Conservation (phyloP, 2,888 invertebrate genomes). For the Pristionchus entomophagus region DNA sequence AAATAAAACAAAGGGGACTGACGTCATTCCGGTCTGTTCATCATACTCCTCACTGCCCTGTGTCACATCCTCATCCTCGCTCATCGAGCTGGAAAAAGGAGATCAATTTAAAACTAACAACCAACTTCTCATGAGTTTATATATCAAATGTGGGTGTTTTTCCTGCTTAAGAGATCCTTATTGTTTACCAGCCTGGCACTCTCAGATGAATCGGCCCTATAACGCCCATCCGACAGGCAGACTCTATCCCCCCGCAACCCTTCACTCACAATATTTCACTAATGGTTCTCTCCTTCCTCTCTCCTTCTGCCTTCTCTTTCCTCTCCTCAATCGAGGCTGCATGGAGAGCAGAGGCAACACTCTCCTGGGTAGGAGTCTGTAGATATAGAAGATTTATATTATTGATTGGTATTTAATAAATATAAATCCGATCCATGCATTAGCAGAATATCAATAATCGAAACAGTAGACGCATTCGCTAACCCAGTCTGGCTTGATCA, state of each 20-base stretch:
- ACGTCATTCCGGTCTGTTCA: constrained; percentile 40
- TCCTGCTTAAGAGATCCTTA: too few relatives aligned
- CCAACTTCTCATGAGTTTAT: not conserved
- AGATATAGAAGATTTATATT: not conserved
- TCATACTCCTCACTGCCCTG: constrained; percentile 51
- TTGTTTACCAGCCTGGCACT: not conserved
- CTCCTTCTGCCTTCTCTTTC: not conserved
- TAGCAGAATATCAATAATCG: not conserved
- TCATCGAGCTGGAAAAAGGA: constrained; percentile 56
- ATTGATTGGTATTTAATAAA: not conserved
- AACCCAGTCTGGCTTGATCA: too few relatives aligned
- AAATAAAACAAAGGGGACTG: not conserved
- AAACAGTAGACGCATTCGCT: too few relatives aligned
- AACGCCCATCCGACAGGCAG: not conserved
- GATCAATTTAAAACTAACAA: not conserved
- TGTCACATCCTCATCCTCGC: constrained; percentile 59
- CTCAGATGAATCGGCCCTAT: not conserved
- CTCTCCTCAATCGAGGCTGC: constrained; percentile 7
- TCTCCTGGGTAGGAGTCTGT: constrained; percentile 57
- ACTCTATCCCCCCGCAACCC: too few relatives aligned
- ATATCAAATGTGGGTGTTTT: not conserved
- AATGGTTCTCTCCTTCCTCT: constrained; percentile 16
- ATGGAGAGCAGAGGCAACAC: constrained; percentile 39
- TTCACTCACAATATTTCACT: constrained; percentile 46
- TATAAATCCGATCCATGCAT: not conserved